Conservation (phyloP, 2,113 vertebrate species). For the Archilochus colubris region DNA sequence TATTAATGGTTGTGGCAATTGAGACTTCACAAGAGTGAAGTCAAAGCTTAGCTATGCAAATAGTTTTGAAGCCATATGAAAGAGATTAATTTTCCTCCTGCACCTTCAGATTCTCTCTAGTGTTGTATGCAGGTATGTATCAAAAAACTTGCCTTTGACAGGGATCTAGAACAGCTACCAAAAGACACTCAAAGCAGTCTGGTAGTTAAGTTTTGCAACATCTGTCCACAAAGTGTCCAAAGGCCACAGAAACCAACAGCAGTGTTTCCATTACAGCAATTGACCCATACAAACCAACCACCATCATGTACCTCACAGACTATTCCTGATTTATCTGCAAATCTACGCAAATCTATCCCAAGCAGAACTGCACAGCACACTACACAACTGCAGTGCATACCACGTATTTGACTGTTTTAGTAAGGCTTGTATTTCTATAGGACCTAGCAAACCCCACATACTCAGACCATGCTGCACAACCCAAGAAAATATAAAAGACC, state of each 20-base stretch:
- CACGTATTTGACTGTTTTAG: neutral
- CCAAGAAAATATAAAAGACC: neutral
- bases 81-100: neutral
- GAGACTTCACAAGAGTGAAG: neutral
- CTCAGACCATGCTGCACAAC: neutral
- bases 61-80: neutral
- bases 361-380: neutral
- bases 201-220: neutral
- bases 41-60: neutral
- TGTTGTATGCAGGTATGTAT: neutral
- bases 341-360: neutral
- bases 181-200: neutral
- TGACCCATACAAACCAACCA: neutral
- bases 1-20: neutral
- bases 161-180: neutral
- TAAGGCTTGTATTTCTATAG: neutral
- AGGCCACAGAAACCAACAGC: neutral
- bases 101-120: neutral
- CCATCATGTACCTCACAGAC: neutral
- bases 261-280: neutral
- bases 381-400: neutral
- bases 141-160: neutral
- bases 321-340: neutral
- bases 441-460: neutral
- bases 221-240: neutral